Conservation (phyloP, 1,140 invertebrate genomes). For the Lepidurus arcticus region DNA sequence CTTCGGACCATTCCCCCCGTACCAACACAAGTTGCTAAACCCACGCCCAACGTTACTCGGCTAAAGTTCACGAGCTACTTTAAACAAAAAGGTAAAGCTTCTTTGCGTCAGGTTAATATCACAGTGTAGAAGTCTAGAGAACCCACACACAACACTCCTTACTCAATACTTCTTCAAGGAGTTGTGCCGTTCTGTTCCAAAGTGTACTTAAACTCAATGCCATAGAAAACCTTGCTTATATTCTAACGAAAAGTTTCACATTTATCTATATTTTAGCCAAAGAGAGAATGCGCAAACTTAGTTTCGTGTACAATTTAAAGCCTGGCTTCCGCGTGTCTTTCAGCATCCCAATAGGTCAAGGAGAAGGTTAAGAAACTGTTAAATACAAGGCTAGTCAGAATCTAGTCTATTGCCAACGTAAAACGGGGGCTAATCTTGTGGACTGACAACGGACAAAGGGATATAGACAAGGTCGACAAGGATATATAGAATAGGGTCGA, state of each 20-base stretch:
- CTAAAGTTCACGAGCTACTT: neutral
- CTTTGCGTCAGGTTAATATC: too few relatives aligned
- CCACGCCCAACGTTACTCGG: neutral
- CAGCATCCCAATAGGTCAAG: neutral
- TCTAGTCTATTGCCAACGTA: neutral
- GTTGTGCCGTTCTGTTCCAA: too few relatives aligned
- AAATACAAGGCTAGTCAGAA: neutral
- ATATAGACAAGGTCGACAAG: neutral
- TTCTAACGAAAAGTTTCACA: neutral
- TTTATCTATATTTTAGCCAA: neutral
- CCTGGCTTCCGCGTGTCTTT: neutral
- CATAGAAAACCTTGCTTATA: neutral
- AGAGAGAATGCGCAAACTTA: neutral
- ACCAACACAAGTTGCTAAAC: neutral
- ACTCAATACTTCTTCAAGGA: too few relatives aligned
- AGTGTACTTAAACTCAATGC: too few relatives aligned
- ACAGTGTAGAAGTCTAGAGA: too few relatives aligned
- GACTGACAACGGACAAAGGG: neutral
- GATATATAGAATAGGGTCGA: neutral
- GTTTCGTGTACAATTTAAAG: neutral
- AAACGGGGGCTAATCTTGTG: neutral
- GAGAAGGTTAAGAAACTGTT: neutral
- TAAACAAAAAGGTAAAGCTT: too few relatives aligned
- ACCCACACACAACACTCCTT: too few relatives aligned
- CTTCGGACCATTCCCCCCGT: neutral